These are phyloP conservation scores for Spea hammondii DNA, from an alignment of 2,797 vertebrate genomes.

Conservation along the genomic window DNA sequence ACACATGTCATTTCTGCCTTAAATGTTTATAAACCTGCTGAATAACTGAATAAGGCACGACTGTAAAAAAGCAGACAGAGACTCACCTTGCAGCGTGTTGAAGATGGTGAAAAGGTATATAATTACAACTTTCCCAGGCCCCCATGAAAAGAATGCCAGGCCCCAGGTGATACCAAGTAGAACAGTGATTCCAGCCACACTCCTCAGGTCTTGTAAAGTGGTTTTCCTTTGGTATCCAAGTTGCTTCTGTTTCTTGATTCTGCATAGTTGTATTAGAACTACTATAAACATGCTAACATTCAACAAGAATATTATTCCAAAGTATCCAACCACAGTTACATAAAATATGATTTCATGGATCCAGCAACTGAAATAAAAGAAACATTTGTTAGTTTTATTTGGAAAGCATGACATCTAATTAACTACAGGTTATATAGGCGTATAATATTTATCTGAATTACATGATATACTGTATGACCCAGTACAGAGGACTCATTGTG, in stretches of 20 bases:
- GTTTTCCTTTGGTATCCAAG: conserved; percentile 82
- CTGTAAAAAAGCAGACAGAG: background rate
- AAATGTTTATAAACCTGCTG: too few relatives aligned
- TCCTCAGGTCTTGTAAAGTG: conserved; percentile 80
- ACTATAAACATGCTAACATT: conserved; percentile 88
- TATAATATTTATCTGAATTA: background rate
- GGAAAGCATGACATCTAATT: background rate
- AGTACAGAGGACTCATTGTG: too few relatives aligned
- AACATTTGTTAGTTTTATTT: background rate
- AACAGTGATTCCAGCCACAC: conserved; percentile 81
- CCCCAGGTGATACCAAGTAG: conserved; percentile 96
- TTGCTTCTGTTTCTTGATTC: conserved; percentile 91
- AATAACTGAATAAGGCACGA: too few relatives aligned
- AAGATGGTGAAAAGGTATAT: conserved; percentile 91
- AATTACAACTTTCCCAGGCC: conserved; percentile 78
- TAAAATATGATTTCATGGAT: conserved; percentile 83
- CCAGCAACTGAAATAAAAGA: conserved; percentile 81
- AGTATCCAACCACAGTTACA: conserved; percentile 88
- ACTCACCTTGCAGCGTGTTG: conserved; percentile 89
- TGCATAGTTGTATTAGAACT: conserved; percentile 86
- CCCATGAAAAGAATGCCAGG: conserved; percentile 90
- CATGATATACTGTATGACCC: background rate
- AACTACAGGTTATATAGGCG: too few relatives aligned
- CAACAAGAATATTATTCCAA: conserved; percentile 78
- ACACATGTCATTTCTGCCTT: too few relatives aligned